These are phyloP conservation scores for Synergus itoensis DNA, from an alignment of 2,888 invertebrate species.

Conservation along the genomic window DNA sequence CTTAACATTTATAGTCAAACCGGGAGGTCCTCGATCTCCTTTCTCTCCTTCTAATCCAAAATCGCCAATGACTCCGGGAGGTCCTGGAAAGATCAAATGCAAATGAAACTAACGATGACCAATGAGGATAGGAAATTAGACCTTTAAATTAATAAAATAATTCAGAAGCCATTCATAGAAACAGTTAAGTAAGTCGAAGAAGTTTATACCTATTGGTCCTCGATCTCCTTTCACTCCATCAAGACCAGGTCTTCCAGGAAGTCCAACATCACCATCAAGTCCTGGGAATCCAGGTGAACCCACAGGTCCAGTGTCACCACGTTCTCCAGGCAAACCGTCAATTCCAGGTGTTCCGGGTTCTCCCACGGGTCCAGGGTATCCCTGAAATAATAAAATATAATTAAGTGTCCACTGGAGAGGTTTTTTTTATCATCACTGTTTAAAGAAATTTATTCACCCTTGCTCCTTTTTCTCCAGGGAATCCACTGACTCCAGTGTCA, in stretches of 20 bases:
- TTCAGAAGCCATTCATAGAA: too few species aligned
- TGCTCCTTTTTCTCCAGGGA: slow-evolving; percentile 80
- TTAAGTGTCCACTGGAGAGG: neutral
- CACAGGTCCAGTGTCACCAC: slow-evolving; percentile 82
- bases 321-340: slow-evolving; percentile 82
- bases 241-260: slow-evolving; percentile 80
- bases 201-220: slow-evolving; percentile 76
- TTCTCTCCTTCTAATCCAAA: slow-evolving; percentile 81
- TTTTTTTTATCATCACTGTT: too few species aligned
- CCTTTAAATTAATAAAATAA: too few species aligned
- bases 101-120: neutral
- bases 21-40: slow-evolving; percentile 81
- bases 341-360: slow-evolving; percentile 82
- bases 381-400: slow-evolving; percentile 67
- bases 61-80: slow-evolving; percentile 79
- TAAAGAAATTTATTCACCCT: slow-evolving; percentile 78
- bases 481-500: slow-evolving; percentile 82
- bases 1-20: slow-evolving; percentile 78
- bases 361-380: slow-evolving; percentile 81
- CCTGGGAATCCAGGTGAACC: slow-evolving; percentile 85
- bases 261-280: slow-evolving; percentile 85
- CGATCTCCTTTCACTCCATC: slow-evolving; percentile 81
- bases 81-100: slow-evolving; percentile 60
- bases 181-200: neutral
- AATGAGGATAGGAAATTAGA: neutral